A percentile compares a stretch with the other conserved stretches of the same genome.
phyloP scores from a whole-genome alignment of 2,797 vertebrate species.

The Diglossa cyanea region DNA sequence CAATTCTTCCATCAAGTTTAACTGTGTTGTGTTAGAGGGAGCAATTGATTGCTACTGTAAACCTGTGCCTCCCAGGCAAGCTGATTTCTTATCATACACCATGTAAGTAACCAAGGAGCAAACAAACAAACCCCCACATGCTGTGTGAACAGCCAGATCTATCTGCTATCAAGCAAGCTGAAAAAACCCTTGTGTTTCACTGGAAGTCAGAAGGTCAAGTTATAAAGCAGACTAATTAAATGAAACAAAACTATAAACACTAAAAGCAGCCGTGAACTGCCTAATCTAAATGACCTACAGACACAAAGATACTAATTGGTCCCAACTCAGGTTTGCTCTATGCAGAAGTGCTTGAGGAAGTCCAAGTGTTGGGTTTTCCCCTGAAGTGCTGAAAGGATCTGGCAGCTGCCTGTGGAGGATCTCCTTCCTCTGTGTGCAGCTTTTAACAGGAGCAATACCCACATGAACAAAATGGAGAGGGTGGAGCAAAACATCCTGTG shows the following conservation, averaged over 20 bases:
- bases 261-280: not conserved
- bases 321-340: not conserved
- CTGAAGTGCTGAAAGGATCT: not conserved
- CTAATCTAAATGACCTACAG: not conserved
- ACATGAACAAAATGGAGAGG: fast-evolving
- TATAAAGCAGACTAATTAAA: not conserved
- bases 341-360: not conserved
- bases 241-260: not conserved
- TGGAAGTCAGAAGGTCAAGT: not conserved
- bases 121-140: not conserved
- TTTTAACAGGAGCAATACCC: not conserved
- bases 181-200: not conserved
- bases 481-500: not conserved
- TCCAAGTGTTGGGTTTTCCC: not conserved
- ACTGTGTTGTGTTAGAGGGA: not conserved
- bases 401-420: not conserved
- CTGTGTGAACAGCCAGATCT: not conserved
- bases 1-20: conserved; percentile 5
- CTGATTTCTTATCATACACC: not conserved
- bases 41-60: not conserved
- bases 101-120: not conserved
- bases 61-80: not conserved
- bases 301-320: not conserved
- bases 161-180: not conserved
- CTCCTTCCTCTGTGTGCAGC: not conserved